Evolutionary conservation across 2,113 vertebrate species (phyloP), one percentile per base, ranked within the genome.

Genomic region (Pelecanus crispus): DNA sequence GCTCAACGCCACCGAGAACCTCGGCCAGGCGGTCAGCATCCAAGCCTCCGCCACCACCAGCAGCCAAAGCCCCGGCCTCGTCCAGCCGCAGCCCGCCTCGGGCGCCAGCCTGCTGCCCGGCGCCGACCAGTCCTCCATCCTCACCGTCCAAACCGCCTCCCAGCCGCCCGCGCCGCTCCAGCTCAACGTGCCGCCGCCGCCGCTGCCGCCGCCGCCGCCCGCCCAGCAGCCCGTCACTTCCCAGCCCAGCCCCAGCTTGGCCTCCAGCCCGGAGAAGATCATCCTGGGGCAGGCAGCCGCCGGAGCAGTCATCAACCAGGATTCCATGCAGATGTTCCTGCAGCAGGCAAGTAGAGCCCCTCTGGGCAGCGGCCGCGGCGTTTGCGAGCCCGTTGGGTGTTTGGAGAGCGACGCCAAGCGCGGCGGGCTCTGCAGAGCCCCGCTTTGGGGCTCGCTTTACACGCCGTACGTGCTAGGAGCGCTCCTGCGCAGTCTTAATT

Each of bases 301-400:
- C 19, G 98, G 98, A 36, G 98, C 99, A 83, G 98, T 99, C 96
- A 96, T 99, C 88, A 99, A 98, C 97, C 99, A 99, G 95, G 99
- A 99, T 81, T 98, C 99, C 88, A 98, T 99, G 88, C 99, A 99
- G 95, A 99, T 99, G 99, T 99, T 99, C 97, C 98, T 99, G 58
- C 99, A 99, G 86, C 99, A 99, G 99, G 99, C 98, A 97, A 98
- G 97, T 97, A 5, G 62, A 32, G 13, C 3, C 10, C 24, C 20
- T 17, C 9, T 1, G 7, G 21, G 32, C 6, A 11, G 29, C 5
- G 8, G 15, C 24, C 16, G 4, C 3, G 9, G 6, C 5, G 19
- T 21, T 49, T 1, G 18, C 32, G 13, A 44, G 31, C 34, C 45
- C 10, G 5, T 34, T 4, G 22, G n/a, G 36, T 44, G 24, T 59